phyloP scores from a whole-genome alignment of 37 sponge, comb jelly and placozoan genomes.

The Mnemiopsis leidyi region DNA sequence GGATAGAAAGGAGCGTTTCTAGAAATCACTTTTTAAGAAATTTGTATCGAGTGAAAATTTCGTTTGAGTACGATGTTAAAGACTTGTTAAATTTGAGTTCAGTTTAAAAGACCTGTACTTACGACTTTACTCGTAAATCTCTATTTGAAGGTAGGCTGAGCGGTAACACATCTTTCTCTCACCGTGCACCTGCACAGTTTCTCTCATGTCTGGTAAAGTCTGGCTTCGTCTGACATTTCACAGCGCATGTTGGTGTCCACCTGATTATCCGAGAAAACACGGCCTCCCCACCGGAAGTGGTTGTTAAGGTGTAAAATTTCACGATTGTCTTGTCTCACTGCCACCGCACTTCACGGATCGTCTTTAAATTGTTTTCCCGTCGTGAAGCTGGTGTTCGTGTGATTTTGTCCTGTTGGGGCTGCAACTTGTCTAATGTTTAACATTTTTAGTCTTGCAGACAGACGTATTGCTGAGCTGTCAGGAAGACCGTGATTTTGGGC shows the following conservation, averaged over 20 bases:
- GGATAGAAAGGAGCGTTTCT: no score
- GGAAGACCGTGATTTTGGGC: neutral
- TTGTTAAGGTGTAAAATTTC: neutral
- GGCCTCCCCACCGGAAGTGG: neutral
- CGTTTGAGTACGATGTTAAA: neutral
- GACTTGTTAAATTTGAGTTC: neutral
- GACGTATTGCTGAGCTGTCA: neutral
- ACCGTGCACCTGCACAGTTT: no score
- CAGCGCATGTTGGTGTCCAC: no score
- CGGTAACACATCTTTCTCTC: no score
- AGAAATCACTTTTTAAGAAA: neutral
- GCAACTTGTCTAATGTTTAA: no score
- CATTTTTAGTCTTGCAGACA: no score
- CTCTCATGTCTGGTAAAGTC: no score
- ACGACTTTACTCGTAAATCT: neutral
- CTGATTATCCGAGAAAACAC: no score
- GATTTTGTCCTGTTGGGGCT: no score
- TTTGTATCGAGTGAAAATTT: neutral
- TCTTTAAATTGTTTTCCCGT: no score
- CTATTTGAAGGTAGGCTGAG: neutral
- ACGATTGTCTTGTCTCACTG: neutral
- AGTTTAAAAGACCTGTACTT: neutral
- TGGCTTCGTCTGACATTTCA: no score
- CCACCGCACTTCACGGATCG: neutral
- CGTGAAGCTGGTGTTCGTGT: no score